Base-by-base conservation (phyloP, 1,140 invertebrate genomes). In the Magallana gigas region DNA sequence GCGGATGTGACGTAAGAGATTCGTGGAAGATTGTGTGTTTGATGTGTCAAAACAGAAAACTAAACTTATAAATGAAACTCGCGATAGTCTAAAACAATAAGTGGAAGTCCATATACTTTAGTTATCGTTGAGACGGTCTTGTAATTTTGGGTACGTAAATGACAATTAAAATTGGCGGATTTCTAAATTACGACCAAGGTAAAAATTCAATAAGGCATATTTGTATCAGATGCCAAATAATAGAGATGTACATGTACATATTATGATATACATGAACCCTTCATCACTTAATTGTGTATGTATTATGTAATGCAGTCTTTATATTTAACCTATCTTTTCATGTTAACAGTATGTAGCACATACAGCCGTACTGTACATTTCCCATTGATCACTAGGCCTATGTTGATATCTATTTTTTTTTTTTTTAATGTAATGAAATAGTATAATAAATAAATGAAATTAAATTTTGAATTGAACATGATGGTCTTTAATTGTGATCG, bases 1-100 rank as follows among this genome's bases (percentile, higher is more conserved):
- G 81, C 64, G 86, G 86, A 87, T 83, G 62, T 87, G 82, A 87
- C 86, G 86, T 87, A 36, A 83, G n/a, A 58, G 88, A 80, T 83
- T 88, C 88, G 88, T 88, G 88, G 88, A 84, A 82, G 64, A 83
- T 58, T 29, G 56, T 83, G 48, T 57, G 68, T 62, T 62, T 62
- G 60, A 29, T 76, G 68, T 76, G 68, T 76, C 68, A 76, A 76
- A 76, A 76, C 68, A 76, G 23, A 29, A 29, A 76, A 29, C 23
- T 16, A 62, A 16, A 62, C 60, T 16, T 62, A 29, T 76, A 23
- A 29, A 76, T 76, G 68, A 76, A 4, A 29, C 23, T 76, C 4
- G 11, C 11, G 23, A 36, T 29, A 71, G 14, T 12, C 36, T 76
- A 76, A 29, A 12, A 76, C 23, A 76, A 12, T 76, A 76, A 36